Conservation (phyloP, 2,888 invertebrate genomes). For the Lithophane leautieri region DNA sequence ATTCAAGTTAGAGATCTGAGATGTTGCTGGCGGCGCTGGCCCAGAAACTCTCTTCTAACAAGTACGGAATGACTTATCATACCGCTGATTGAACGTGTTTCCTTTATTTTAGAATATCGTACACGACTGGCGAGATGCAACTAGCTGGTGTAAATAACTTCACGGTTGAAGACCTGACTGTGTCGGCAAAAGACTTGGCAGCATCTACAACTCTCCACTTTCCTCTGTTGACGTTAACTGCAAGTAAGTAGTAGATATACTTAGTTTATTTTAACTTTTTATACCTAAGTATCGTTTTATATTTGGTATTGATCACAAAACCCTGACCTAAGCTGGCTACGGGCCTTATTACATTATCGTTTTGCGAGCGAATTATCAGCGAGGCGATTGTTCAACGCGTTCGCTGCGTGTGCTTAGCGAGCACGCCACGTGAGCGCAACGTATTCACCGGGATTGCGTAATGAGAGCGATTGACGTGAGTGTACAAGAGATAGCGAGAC, state of each 20-base stretch:
- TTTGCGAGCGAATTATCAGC: no score
- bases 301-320: background rate
- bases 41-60: background rate
- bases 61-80: background rate
- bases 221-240: constrained; percentile 65
- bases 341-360: no score
- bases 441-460: no score
- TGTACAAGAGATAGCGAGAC: no score
- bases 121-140: constrained; percentile 68
- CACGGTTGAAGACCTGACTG: constrained; percentile 65
- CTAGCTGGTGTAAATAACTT: constrained; percentile 72
- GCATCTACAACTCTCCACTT: constrained; percentile 65
- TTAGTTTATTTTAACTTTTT: background rate
- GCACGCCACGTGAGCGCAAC: no score
- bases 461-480: no score
- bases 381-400: no score
- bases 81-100: background rate
- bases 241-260: constrained; percentile 66
- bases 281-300: background rate
- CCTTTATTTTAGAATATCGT: constrained; percentile 65
- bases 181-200: constrained; percentile 58
- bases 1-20: no score
- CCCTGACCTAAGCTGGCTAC: background rate
- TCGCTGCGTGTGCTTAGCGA: no score
- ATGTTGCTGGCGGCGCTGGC: background rate